phyloP scores from a whole-genome alignment of 2,888 invertebrate species.

The Nymphalis urticae region DNA sequence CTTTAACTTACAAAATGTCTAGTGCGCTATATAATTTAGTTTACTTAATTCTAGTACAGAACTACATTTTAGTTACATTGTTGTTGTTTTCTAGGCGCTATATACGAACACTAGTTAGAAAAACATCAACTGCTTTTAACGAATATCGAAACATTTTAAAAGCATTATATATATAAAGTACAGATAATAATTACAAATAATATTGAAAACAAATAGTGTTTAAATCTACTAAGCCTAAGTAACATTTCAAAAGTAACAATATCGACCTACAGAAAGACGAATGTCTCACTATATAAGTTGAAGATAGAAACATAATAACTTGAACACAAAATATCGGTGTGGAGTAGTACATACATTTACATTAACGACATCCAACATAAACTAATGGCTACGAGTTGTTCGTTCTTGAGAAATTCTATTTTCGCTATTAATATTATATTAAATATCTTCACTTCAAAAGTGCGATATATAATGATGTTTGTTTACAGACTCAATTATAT shows the following conservation, averaged over 20 bases:
- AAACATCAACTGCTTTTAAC: background rate
- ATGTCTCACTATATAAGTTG: constrained; percentile 25
- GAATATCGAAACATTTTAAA: background rate
- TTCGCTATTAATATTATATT: constrained; percentile 10
- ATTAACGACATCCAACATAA: constrained; percentile 21
- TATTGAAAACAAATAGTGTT: background rate
- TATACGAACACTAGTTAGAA: background rate
- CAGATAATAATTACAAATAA: background rate
- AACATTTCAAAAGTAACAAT: constrained; percentile 6
- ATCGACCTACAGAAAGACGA: constrained; percentile 14
- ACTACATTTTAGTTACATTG: constrained; percentile 7
- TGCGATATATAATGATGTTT: background rate
- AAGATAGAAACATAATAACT: constrained; percentile 21
- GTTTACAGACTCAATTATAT: too few relatives aligned
- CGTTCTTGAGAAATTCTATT: constrained; percentile 6
- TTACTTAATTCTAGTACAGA: constrained; percentile 13
- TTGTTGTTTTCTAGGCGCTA: background rate
- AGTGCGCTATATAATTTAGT: constrained; percentile 19
- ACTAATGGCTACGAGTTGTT: constrained; percentile 10
- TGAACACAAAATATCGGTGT: constrained; percentile 21
- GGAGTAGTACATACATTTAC: constrained; percentile 21
- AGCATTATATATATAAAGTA: too few relatives aligned
- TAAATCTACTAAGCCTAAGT: background rate
- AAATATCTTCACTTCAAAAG: constrained; percentile 8
- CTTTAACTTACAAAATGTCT: constrained; percentile 20